These are phyloP conservation scores for Hydrochoerus hydrochaeris DNA, from an alignment of 2,113 vertebrate genomes.

Conservation along the genomic window DNA sequence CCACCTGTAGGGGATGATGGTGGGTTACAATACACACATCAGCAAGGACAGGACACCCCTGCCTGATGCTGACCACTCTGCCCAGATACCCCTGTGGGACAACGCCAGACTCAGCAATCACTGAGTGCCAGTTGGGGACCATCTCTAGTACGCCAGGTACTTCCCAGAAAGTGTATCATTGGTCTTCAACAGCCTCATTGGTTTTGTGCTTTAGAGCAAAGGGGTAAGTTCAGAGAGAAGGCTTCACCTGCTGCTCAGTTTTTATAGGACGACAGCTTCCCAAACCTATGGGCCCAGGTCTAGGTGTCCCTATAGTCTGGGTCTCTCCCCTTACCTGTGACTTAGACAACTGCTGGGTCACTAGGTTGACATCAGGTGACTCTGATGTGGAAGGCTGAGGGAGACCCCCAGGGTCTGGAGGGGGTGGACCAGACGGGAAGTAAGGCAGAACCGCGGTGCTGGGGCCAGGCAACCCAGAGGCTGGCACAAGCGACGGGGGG, in stretches of 20 bases:
- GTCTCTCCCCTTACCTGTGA: slow-evolving; percentile 90
- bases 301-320: neutral
- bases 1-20: slow-evolving; percentile 86
- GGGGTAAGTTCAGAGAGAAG: neutral
- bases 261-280: neutral
- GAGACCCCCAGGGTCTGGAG: neutral
- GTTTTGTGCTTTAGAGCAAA: neutral
- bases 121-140: neutral
- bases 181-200: neutral
- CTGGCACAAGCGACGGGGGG: slow-evolving; percentile 60
- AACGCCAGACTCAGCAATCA: neutral
- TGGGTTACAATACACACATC: neutral
- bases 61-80: neutral
- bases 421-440: slow-evolving; percentile 59
- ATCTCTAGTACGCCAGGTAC: neutral
- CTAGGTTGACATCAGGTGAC: slow-evolving; percentile 91
- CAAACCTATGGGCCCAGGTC: neutral
- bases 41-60: neutral
- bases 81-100: neutral
- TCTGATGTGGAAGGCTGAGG: slow-evolving; percentile 83
- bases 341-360: slow-evolving; percentile 95
- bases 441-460: slow-evolving; percentile 58
- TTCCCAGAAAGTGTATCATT: neutral
- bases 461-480: slow-evolving; percentile 55
- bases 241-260: neutral